Conservation (phyloP, 2,888 invertebrate species). For the Trissonchulus latispiculum region DNA sequence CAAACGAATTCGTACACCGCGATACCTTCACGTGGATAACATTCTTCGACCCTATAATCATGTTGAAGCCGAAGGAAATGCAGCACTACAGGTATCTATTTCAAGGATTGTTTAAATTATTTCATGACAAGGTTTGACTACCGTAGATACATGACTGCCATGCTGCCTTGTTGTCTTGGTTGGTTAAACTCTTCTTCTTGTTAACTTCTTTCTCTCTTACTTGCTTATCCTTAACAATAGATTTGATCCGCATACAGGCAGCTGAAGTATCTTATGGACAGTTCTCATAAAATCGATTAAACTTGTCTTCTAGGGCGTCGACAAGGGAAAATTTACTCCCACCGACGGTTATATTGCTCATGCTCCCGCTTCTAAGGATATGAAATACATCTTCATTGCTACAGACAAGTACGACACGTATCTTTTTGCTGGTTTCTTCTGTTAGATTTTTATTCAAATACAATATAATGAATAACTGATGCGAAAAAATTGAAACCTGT, state of each 20-base stretch:
- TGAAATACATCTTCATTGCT: conserved; percentile 37
- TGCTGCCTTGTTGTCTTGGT: too few relatives aligned
- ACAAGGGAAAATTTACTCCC: conserved; percentile 62
- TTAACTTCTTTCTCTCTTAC: too few relatives aligned
- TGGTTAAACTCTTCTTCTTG: too few relatives aligned
- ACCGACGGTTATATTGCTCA: conserved; percentile 76
- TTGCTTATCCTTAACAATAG: too few relatives aligned
- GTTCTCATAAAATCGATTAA: too few relatives aligned
- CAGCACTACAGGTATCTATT: conserved; percentile 61
- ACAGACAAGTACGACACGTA: conserved; percentile 61
- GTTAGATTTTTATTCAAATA: neutral
- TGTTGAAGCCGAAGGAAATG: conserved; percentile 74
- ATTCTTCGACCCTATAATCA: conserved; percentile 74
- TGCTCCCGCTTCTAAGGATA: conserved; percentile 36
- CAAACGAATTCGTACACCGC: conserved; percentile 64
- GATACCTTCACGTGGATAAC: conserved; percentile 71
- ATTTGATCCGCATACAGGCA: too few relatives aligned
- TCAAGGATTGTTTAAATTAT: neutral
- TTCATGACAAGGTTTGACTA: too few relatives aligned
- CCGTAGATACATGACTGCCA: too few relatives aligned
- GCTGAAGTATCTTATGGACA: too few relatives aligned
- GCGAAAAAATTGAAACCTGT: conserved; percentile 7
- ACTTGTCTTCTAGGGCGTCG: conserved; percentile 54
- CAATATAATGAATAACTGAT: conserved; percentile 6
- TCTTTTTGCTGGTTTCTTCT: conserved; percentile 31